These are phyloP conservation scores for Nomada hirtipes DNA, from an alignment of 2,888 invertebrate species.

Conservation along the genomic window DNA sequence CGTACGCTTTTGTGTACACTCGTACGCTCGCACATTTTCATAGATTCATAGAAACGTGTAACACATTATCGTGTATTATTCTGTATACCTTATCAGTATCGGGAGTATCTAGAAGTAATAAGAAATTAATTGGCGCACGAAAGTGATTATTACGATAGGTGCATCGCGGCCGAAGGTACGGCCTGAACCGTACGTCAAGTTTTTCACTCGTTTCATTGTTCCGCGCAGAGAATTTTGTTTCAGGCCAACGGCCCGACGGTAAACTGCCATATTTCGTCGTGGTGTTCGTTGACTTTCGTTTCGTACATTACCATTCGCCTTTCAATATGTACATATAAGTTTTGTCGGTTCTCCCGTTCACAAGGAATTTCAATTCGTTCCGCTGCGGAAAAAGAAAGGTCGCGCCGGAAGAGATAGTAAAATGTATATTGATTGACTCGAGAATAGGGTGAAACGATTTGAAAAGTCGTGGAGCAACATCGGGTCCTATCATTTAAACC, in stretches of 20 bases:
- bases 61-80: no score
- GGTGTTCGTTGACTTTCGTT: constrained; percentile 48
- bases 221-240: constrained; percentile 58
- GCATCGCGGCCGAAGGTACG: constrained; percentile 18
- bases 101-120: no score
- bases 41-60: no score
- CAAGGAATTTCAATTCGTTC: constrained; percentile 22
- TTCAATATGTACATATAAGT: constrained; percentile 55
- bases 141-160: constrained; percentile 1
- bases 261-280: constrained; percentile 59
- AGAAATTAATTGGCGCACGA: not conserved
- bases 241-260: constrained; percentile 19
- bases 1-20: no score
- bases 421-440: constrained; percentile 36
- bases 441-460: constrained; percentile 11
- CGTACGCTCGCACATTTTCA: no score
- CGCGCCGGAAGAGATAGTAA: not conserved
- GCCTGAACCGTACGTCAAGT: constrained; percentile 56
- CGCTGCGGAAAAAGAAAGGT: not conserved
- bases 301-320: constrained; percentile 44
- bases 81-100: no score
- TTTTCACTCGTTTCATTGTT: constrained; percentile 66
- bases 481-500: constrained; percentile 1
- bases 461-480: constrained; percentile 7
- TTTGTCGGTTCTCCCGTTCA: constrained; percentile 21